These are phyloP conservation scores for Maniola hyperantus DNA, from an alignment of 2,888 invertebrate species.

Conservation along the genomic window DNA sequence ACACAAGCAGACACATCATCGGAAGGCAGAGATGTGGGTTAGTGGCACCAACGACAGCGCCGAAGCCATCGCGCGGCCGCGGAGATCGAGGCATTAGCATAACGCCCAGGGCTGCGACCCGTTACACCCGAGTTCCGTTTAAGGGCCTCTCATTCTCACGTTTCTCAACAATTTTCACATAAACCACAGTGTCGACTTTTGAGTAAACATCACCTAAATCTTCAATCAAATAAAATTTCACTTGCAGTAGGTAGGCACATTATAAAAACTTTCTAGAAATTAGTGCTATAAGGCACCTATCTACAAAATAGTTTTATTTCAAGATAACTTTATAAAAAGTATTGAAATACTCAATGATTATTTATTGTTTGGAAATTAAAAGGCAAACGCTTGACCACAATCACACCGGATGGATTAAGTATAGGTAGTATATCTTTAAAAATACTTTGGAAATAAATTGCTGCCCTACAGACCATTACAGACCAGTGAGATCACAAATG, in stretches of 20 bases:
- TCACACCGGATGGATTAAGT: no score
- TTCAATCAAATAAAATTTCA: no score
- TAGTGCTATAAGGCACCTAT: no score
- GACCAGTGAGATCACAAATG: conserved; percentile 40
- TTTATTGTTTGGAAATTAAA: no score
- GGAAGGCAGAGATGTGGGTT: conserved; percentile 73
- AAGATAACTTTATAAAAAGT: no score
- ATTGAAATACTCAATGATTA: no score
- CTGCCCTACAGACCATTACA: conserved; percentile 32
- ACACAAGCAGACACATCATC: conserved; percentile 74
- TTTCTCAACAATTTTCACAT: conserved; percentile 53
- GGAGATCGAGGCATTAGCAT: conserved; percentile 70
- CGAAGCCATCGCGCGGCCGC: conserved; percentile 54
- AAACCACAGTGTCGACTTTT: conserved; percentile 11
- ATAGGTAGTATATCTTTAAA: no score
- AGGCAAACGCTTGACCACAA: no score
- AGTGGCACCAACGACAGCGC: conserved; percentile 63
- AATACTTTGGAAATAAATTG: conserved; percentile 23
- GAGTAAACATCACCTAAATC: no score
- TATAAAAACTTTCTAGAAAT: neutral
- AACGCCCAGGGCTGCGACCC: conserved; percentile 69
- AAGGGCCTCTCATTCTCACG: conserved; percentile 68
- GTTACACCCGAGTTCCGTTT: conserved; percentile 72
- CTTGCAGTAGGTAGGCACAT: no score
- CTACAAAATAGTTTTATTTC: no score